Evolutionary conservation across 2,113 vertebrate genomes (phyloP), one percentile per base, ranked within the genome.

Genomic region (Hippolais icterina): DNA sequence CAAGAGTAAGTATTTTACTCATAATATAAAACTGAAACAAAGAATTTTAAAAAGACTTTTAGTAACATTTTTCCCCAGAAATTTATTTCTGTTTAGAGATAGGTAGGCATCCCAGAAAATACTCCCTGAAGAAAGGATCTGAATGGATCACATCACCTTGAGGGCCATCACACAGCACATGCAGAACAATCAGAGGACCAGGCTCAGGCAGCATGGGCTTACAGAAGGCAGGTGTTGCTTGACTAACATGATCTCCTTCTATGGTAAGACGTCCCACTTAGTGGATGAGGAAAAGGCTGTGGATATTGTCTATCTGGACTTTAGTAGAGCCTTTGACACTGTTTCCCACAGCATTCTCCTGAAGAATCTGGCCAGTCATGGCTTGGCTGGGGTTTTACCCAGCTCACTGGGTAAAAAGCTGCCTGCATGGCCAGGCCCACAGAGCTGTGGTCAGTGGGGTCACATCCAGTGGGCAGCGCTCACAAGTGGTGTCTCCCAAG

Each of bases 351-450:
- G 8, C 10, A 28, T 11, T 56, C 2, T 15, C 5, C 39, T 54
- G 54, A 6, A 54, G 5, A 76, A n/a, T 10, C 21, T 54, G 29
- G 10, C 54, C 37, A 10, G n/a, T 35, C 47, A 4, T 11, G 31
- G 18, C 25, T 56, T 42, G 29, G 20, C 49, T 0, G 0, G 23
- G 53, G 11, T 17, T 14, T 47, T 68, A 20, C 14, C 15, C 24
- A 46, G 29, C n/a, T 83, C 61, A 9, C 4, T 41, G 41, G 11
- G 29, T 41, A 4, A 41, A 59, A 68, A 61, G 21, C 39, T 41
- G 39, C 5, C 61, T 83, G 46, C 3, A 2, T 53, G 47, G 24
- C 24, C 0, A 0, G 19, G 23, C 15, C 16, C 39, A 25, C 46
- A 41, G 24, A 53, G 53, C 19, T 27, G 29, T 5, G 39, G 27